Base-by-base conservation (phyloP, 2,113 vertebrate genomes). In the Triplophysa siluroides region DNA sequence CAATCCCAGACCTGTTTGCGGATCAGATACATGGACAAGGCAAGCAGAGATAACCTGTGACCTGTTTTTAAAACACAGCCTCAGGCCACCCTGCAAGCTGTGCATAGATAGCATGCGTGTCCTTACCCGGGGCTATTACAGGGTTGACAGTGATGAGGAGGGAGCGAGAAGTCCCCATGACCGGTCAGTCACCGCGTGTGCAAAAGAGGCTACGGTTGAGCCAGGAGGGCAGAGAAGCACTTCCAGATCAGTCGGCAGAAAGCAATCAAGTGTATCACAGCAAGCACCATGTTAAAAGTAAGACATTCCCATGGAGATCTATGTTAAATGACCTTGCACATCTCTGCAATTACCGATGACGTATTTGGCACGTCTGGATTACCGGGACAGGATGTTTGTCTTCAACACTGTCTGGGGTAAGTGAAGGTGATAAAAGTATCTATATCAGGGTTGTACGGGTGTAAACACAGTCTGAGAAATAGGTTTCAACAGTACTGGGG, bases 61-160 rank as follows among this genome's bases (percentile, higher is more conserved):
- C 87, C 87, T 78, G 72, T 74, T 85, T 88, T 85, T 88, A 85
- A 90, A 89, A 84, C 80, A 72, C 74, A 78, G 86, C 88, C 79
- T 81, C 56, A 12, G 86, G 89, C 83, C 60, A 26, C 19, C 8
- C 19, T 58, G 9, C n/a, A 58, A 18, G 19, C 26, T 52, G 58
- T 85, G 56, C 83, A 81, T 83, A 86, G 86, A 82, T 83, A 89
- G 81, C 63, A 65, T 64, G 50, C 75, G 70, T 78, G 66, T 76
- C 21, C 54, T 83, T 38, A 62, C 79, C 63, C 68, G 24, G 58
- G 72, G n/a, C 54, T 58, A 58, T 85, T 67, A 78, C 33, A 52
- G 16, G 85, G 73, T 82, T 83, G 84, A 89, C 83, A 81, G 72
- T 71, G 56, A 84, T 64, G 81, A 24, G 23, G 60, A 60, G 26